Evolutionary conservation across 2,113 vertebrate genomes (phyloP), one percentile per base, ranked within the genome.

Genomic region (Epinephelus cyanopodus): DNA sequence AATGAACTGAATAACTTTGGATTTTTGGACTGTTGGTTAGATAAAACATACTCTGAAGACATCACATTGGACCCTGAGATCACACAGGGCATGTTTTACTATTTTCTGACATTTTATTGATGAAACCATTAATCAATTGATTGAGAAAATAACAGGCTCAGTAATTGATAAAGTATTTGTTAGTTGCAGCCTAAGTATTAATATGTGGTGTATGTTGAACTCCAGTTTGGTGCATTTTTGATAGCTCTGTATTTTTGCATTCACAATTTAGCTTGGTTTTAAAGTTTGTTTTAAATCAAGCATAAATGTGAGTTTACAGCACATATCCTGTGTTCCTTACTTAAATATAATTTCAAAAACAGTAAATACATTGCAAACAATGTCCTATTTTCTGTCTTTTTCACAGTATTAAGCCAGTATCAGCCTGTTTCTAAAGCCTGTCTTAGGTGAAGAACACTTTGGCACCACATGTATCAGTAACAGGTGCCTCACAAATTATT

Each of bases 251-350:
- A 10, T 27, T 52, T n/a, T 64, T 37, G 21, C 42, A 39, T 61
- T 2, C 14, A 56, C 11, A 21, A 0, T 8, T 42, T 58, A 7
- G 1, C 1, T 61, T 77, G 48, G 7, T 52, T 67, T 79, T 71
- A 72, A 23, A 60, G 54, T 5, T 37, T 83, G 27, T 80, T 69
- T 69, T 45, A 25, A 74, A 53, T 29, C n/a, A 48, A 56, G 17
- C 52, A 33, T 13, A 56, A 6, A 27, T 61, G 18, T 73, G 27
- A 47, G 19, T 71, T 60, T 65, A 52, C 33, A 37, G 33, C 33
- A 37, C 29, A 10, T 48, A 17, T 27, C n/a, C 50, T 21, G 5
- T 72, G 12, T 45, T 29, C 25, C 19, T 37, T 58, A 5, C 27
- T 9, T 12, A 29, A 54, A 48, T 63, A n/a, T 7, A 58, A 12